Evolutionary conservation across 2,113 vertebrate genomes (phyloP), one percentile per base, ranked within the genome.

Genomic region (Crotalus viridis): DNA sequence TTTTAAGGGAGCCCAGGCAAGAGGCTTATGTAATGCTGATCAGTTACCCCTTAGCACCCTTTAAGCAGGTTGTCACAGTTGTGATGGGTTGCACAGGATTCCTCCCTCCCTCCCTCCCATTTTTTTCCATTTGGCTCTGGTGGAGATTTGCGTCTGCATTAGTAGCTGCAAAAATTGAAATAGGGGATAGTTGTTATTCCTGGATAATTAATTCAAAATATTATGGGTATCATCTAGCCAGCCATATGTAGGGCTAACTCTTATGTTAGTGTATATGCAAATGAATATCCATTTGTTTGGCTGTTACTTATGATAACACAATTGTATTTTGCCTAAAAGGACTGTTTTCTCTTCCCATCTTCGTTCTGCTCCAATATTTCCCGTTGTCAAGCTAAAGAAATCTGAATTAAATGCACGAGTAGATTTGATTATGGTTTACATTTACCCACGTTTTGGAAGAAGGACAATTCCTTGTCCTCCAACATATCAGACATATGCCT

Each of bases 41-140:
- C 61, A 89, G 89, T 90, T 93, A 93, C 89, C 92, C 56, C 92
- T 93, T 90, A 87, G 48, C 92, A 87, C 33, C 56, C 89, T 93
- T 90, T 87, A 90, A 90, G 81, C 81, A 46, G 89, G 46, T 26
- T 93, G 92, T 93, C 89, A 93, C 15, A 28, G 17, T 22, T 33
- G 22, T 51, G 81, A 87, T 54, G n/a, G 56, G 81, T 28, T 54
- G 33, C 7, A 54, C 26, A 43, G 1, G 33, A 81, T 81, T 22
- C 74, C 17, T 64, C 8, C 55, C 10, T 55, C 10, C 51, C 52
- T 8, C 33, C 17, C 22, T 8, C 81, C n/a, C 33, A 7, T 46
- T 81, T 85, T 26, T 28, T 74, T 5, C 74, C 24, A 51, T 64
- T 56, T 54, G 46, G n/a, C 2, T 52, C 19, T 57, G 7, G 46